Base-by-base conservation (phyloP, 2,888 invertebrate genomes). In the Himalopsyche tibetana region DNA sequence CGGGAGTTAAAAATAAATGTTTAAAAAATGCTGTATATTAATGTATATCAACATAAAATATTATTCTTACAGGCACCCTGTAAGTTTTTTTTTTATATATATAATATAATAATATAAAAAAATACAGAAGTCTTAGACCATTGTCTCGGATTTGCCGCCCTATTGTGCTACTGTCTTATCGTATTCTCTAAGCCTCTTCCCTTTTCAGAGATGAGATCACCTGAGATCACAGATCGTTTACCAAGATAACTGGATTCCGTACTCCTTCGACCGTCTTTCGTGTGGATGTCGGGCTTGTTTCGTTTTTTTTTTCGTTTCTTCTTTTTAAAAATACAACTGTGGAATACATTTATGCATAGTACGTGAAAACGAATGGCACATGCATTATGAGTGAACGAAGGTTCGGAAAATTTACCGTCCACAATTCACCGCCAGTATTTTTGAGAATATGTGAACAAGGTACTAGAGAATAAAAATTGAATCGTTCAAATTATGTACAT, bases 131-230 rank as follows among this genome's bases (percentile, higher is more conserved):
- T 74, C 69, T 69, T 36, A 69, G 69, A 69, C 74, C 74, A 74
- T 74, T 74, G 74, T 74, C 74, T 74, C 38, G 74, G 36, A 74
- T 74, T 74, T 38, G 38, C 74, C 38, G 74, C 74, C 36, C 74
- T 74, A 74, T 74, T 74, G 74, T 74, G 74, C 74, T 36, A 74
- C 74, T 36, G 74, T 74, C 74, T 74, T 74, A 36, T 74, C 74
- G 15, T 74, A 38, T 12, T 51, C 51, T 51, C 74, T 74, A 74
- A 36, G 74, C 19, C 74, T 15, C 15, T 28, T 74, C 28, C 74
- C 74, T 74, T 69, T 74, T 74, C 36, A 74, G 74, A 74, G 74
- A 74, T 74, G 74, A 74, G 74, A 74, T 74, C 74, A 74, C 74
- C 9, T 74, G 36, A 74, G 74, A 74, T 74, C 74, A 74, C 74